Evolutionary conservation across 2,888 invertebrate species (phyloP).

Genomic region (Philopedon plagiatum): DNA sequence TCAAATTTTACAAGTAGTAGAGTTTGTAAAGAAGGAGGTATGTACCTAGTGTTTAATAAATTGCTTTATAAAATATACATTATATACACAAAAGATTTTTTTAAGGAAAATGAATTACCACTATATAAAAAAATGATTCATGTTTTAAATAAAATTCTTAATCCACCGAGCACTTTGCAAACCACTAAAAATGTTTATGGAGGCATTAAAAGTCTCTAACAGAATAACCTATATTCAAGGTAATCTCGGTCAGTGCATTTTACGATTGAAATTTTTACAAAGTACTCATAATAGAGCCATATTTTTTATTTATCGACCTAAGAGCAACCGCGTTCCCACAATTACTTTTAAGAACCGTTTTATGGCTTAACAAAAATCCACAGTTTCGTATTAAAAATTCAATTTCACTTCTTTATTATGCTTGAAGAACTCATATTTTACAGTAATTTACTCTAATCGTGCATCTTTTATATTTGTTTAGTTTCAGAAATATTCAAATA

Average conservation of each 20-base stretch:
- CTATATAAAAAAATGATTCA: too few relatives aligned
- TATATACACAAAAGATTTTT: too few relatives aligned
- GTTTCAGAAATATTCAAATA: slow-evolving; percentile 7
- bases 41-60: too few relatives aligned
- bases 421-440: slow-evolving; percentile 26
- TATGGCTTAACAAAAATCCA: slow-evolving; percentile 14
- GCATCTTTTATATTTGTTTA: slow-evolving; percentile 12
- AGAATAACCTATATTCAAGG: slow-evolving; percentile 11
- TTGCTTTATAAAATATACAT: too few relatives aligned
- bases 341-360: slow-evolving; percentile 14
- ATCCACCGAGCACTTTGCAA: neutral
- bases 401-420: slow-evolving; percentile 33
- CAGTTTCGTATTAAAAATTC: slow-evolving; percentile 32
- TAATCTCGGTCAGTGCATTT: slow-evolving; percentile 13
- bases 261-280: slow-evolving; percentile 17
- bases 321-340: slow-evolving; percentile 5
- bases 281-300: slow-evolving; percentile 17
- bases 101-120: too few relatives aligned
- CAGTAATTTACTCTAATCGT: slow-evolving; percentile 30
- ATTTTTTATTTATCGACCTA: slow-evolving; percentile 14
- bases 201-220: neutral
- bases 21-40: too few relatives aligned
- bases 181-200: neutral
- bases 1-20: too few relatives aligned
- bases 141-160: neutral